phyloP scores from a whole-genome alignment of 2,797 vertebrate genomes.

The Apogon talboti region DNA sequence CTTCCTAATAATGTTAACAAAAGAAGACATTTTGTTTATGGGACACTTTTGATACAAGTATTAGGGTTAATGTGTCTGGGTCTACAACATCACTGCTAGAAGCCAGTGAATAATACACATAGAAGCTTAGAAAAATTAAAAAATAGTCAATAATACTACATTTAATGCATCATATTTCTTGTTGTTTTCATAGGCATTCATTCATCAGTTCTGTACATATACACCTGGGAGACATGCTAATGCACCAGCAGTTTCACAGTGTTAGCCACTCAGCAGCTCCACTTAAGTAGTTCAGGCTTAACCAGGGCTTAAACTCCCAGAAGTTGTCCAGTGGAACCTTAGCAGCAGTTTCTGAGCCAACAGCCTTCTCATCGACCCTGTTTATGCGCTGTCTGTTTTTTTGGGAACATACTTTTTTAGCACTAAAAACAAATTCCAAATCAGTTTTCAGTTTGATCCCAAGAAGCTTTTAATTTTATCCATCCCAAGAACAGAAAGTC shows the following conservation, averaged over 20 bases:
- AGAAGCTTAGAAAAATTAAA: no score
- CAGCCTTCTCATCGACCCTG: conserved; percentile 1
- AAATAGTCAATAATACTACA: no score
- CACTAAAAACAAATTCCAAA: conserved; percentile 22
- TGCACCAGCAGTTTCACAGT: conserved; percentile 8
- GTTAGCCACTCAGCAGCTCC: conserved; percentile 26
- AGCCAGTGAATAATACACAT: no score
- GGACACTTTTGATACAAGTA: no score
- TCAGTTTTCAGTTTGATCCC: conserved; percentile 26
- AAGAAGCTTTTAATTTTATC: conserved; percentile 36
- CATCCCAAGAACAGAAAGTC: conserved; percentile 16
- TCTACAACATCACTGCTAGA: no score
- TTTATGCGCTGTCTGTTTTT: conserved; percentile 5
- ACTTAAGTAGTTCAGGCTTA: conserved; percentile 29
- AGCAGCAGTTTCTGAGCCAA: conserved; percentile 31
- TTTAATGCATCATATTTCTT: no score
- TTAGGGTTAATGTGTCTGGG: no score
- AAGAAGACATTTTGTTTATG: no score
- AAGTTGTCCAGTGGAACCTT: conserved; percentile 20
- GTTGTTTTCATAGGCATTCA: no score
- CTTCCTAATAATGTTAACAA: background rate
- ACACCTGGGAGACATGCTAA: conserved; percentile 13
- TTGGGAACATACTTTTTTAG: background rate
- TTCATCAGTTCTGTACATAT: background rate
- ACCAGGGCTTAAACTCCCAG: conserved; percentile 26